Conservation (phyloP, 1,140 invertebrate genomes). For the Anastrepha obliqua region DNA sequence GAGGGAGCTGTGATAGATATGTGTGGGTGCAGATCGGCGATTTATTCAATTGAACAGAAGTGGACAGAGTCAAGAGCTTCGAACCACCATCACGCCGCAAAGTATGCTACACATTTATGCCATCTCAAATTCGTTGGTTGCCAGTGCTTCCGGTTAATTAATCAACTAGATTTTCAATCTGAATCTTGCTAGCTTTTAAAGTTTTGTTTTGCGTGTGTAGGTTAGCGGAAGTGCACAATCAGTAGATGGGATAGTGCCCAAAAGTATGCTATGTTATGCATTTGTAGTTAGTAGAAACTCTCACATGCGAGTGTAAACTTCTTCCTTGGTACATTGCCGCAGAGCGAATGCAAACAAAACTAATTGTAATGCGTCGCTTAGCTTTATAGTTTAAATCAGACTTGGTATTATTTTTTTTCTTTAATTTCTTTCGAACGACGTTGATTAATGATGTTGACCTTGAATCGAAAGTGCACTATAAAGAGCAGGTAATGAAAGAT, state of each 20-base stretch:
- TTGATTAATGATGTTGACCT: slow-evolving; percentile 1
- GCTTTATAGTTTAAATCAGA: too few species aligned
- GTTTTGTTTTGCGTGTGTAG: not conserved
- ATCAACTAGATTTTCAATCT: not conserved
- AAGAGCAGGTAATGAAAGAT: too few species aligned
- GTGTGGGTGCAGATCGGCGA: too few species aligned
- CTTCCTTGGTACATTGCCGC: too few species aligned
- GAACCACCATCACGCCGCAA: not conserved
- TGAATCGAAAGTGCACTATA: not conserved
- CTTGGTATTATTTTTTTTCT: not conserved
- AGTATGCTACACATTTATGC: not conserved
- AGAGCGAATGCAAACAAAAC: too few species aligned
- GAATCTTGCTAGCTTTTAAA: not conserved
- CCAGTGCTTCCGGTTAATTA: not conserved
- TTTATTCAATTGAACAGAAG: too few species aligned
- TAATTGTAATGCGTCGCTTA: too few species aligned
- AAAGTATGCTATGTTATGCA: not conserved
- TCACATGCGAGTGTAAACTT: too few species aligned
- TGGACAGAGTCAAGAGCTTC: too few species aligned
- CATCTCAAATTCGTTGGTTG: too few species aligned
- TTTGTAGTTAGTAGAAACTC: too few species aligned
- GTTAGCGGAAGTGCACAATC: not conserved
- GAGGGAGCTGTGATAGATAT: too few species aligned
- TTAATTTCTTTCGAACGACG: not conserved
- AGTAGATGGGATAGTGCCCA: not conserved